These are phyloP conservation scores for Eupsilia transversa DNA, from an alignment of 2,888 invertebrate species.

Conservation along the genomic window DNA sequence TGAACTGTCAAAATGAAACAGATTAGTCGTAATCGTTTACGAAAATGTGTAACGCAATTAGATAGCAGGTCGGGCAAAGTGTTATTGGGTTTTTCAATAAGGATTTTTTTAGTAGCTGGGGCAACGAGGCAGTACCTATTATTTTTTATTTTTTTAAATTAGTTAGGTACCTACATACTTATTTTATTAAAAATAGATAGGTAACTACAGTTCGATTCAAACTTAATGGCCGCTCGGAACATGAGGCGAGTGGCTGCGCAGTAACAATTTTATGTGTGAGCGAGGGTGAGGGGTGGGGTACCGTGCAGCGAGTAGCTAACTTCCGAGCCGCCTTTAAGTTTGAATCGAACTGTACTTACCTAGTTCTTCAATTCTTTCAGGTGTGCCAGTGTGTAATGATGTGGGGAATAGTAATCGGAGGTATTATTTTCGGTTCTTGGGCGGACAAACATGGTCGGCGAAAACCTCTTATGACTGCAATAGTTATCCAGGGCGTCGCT, in stretches of 20 bases:
- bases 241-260: too few relatives aligned
- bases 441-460: slow-evolving; percentile 92
- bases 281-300: too few relatives aligned
- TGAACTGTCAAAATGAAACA: too few relatives aligned
- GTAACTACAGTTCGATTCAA: too few relatives aligned
- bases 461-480: slow-evolving; percentile 89
- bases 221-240: too few relatives aligned
- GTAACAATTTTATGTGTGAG: too few relatives aligned
- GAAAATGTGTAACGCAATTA: too few relatives aligned
- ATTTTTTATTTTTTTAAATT: not conserved
- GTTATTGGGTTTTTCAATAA: not conserved
- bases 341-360: too few relatives aligned
- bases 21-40: too few relatives aligned
- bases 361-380: slow-evolving; percentile 69
- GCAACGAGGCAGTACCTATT: not conserved
- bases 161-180: not conserved
- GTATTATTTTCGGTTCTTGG: slow-evolving; percentile 90
- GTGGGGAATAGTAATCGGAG: slow-evolving; percentile 92
- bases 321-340: too few relatives aligned
- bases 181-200: not conserved
- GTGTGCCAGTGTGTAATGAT: slow-evolving; percentile 91
- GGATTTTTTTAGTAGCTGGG: not conserved
- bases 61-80: not conserved
- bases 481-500: slow-evolving; percentile 88
- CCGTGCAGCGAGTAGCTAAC: too few relatives aligned